Percentiles rank a stretch among this genome's conserved stretches.
phyloP scores from a whole-genome alignment of 2,797 vertebrate species.

The Hemibagrus guttatus region DNA sequence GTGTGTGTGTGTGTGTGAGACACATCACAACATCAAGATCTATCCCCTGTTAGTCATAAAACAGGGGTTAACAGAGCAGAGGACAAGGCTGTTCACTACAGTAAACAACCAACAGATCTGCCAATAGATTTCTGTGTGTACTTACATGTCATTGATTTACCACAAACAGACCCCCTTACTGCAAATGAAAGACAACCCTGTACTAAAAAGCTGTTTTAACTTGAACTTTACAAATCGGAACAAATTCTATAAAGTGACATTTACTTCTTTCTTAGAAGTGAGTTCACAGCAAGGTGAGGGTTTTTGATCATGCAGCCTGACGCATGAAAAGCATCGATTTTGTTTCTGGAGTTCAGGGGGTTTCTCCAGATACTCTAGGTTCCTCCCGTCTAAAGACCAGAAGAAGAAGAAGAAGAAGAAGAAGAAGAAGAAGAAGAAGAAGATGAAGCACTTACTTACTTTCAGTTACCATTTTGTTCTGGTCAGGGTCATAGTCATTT shows the following conservation, averaged over 20 bases:
- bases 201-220: background rate
- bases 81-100: slow-evolving; percentile 12
- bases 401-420: too few species aligned
- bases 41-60: slow-evolving; percentile 41
- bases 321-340: too few species aligned
- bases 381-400: too few species aligned
- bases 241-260: background rate
- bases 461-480: background rate
- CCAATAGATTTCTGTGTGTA: background rate
- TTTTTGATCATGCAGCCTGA: background rate
- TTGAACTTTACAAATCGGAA: background rate
- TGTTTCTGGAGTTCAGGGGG: too few species aligned
- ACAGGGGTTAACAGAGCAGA: slow-evolving; percentile 41
- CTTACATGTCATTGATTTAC: background rate
- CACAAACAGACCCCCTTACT: background rate
- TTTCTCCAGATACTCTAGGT: too few species aligned
- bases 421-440: too few species aligned
- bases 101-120: slow-evolving; percentile 19
- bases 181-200: background rate
- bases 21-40: slow-evolving; percentile 65
- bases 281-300: background rate
- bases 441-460: background rate
- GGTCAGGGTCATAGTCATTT: background rate
- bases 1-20: slow-evolving; percentile 55
- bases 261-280: background rate